Evolutionary conservation across 2,888 invertebrate genomes (phyloP).

Genomic region (Pseudoips prasinana): DNA sequence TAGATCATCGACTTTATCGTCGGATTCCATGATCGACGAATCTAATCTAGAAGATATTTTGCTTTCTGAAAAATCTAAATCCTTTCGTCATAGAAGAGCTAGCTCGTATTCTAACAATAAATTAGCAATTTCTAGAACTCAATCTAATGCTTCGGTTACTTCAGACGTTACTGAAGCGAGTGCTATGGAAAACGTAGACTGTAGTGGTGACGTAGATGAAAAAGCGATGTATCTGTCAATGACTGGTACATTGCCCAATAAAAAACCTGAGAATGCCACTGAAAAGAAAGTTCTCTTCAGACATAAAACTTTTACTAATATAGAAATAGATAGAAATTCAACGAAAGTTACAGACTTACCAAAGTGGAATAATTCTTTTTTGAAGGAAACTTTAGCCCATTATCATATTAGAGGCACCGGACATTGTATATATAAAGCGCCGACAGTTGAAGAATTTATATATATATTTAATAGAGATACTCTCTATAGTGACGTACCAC

Average conservation of each 20-base stretch:
- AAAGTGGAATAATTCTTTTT: conserved; percentile 57
- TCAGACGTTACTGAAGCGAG: conserved; percentile 67
- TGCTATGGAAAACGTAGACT: conserved; percentile 74
- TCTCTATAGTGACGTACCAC: conserved; percentile 54
- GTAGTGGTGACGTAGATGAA: conserved; percentile 54
- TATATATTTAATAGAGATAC: conserved; percentile 74
- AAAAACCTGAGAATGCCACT: conserved; percentile 45
- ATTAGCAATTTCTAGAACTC: conserved; percentile 50
- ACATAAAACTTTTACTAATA: conserved; percentile 75
- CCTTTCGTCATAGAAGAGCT: conserved; percentile 60
- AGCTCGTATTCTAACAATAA: conserved; percentile 39
- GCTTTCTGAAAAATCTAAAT: conserved; percentile 70
- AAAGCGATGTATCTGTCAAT: conserved; percentile 62
- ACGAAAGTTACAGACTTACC: conserved; percentile 53
- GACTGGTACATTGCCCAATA: conserved; percentile 69
- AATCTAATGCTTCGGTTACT: conserved; percentile 61
- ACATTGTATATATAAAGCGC: conserved; percentile 72
- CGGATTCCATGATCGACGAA: conserved; percentile 72
- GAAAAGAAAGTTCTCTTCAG: conserved; percentile 70
- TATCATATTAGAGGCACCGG: conserved; percentile 77
- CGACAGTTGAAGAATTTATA: conserved; percentile 70
- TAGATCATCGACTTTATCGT: conserved; percentile 63
- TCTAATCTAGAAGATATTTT: conserved; percentile 74
- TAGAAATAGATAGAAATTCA: conserved; percentile 68
- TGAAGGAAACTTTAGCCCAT: conserved; percentile 66